Percentiles rank a stretch among this genome's conserved stretches.
These are phyloP conservation scores for Tetheella fluctuosa DNA, from an alignment of 2,888 invertebrate species.

Conservation along the genomic window DNA sequence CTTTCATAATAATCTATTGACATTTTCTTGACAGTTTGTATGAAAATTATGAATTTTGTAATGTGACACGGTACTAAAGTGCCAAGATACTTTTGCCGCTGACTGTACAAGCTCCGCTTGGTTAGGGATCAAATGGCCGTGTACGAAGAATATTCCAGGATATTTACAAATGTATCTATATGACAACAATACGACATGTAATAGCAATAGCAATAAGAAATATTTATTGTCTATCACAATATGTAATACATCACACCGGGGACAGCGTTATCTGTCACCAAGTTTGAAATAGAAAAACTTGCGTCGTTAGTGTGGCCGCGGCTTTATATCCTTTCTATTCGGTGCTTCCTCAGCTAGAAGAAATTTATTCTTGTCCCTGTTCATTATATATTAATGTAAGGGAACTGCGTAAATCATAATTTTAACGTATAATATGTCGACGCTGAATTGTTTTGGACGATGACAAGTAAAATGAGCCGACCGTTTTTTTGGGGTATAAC, in stretches of 20 bases:
- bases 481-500: not conserved
- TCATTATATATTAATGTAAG: conserved; percentile 6
- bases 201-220: conserved; percentile 8
- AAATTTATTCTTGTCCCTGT: conserved; percentile 5
- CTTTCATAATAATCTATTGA: too few species aligned
- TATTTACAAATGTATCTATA: not conserved
- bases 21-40: too few species aligned
- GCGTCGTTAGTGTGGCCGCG: conserved; percentile 56
- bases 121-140: too few species aligned
- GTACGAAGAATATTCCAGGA: too few species aligned
- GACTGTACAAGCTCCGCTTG: too few species aligned
- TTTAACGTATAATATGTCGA: not conserved
- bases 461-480: not conserved
- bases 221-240: conserved; percentile 28
- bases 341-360: conserved; percentile 8
- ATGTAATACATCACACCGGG: conserved; percentile 37
- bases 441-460: conserved; percentile 5
- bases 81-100: too few species aligned
- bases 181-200: not conserved
- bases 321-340: conserved; percentile 26
- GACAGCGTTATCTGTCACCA: conserved; percentile 36
- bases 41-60: too few species aligned
- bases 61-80: too few species aligned
- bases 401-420: conserved; percentile 4
- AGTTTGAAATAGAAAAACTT: conserved; percentile 69